phyloP scores from a whole-genome alignment of 2,888 invertebrate genomes.

The Stenodema calcarata region DNA sequence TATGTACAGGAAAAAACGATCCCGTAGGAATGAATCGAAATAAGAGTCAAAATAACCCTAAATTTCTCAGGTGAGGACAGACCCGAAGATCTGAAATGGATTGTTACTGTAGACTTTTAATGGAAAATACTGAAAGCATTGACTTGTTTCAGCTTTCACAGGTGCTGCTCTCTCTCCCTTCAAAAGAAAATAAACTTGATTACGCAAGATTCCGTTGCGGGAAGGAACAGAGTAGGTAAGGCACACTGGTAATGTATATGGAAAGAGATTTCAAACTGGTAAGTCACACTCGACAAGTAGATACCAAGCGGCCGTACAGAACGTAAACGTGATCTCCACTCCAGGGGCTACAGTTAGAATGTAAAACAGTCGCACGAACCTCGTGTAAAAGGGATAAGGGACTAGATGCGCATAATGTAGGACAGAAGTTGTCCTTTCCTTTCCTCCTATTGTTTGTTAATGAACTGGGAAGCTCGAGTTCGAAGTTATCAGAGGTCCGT shows the following conservation, averaged over 20 bases:
- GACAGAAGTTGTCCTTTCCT: conserved; percentile 28
- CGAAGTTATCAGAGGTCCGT: not conserved
- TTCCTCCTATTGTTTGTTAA: conserved; percentile 24
- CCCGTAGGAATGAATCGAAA: too few species aligned
- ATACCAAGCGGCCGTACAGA: not conserved
- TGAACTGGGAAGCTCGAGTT: conserved; percentile 12
- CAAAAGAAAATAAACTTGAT: not conserved
- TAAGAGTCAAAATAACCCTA: too few species aligned
- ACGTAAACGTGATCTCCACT: conserved; percentile 29
- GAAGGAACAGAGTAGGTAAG: not conserved
- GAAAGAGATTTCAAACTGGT: conserved; percentile 6
- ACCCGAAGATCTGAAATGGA: not conserved
- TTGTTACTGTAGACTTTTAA: not conserved
- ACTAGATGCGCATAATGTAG: conserved; percentile 27
- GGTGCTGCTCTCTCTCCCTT: not conserved
- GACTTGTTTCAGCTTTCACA: not conserved
- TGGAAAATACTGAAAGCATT: not conserved
- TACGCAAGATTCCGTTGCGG: not conserved
- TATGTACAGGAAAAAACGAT: too few species aligned
- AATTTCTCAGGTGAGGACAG: not conserved
- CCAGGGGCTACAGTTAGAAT: conserved; percentile 27
- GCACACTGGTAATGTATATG: not conserved
- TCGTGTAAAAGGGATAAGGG: conserved; percentile 3
- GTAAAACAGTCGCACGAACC: conserved; percentile 36
- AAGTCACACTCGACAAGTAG: not conserved